A percentile compares a stretch with the other conserved stretches of the same genome.
These are phyloP conservation scores for Hololepta plana DNA, from an alignment of 2,888 invertebrate species.

Conservation along the genomic window DNA sequence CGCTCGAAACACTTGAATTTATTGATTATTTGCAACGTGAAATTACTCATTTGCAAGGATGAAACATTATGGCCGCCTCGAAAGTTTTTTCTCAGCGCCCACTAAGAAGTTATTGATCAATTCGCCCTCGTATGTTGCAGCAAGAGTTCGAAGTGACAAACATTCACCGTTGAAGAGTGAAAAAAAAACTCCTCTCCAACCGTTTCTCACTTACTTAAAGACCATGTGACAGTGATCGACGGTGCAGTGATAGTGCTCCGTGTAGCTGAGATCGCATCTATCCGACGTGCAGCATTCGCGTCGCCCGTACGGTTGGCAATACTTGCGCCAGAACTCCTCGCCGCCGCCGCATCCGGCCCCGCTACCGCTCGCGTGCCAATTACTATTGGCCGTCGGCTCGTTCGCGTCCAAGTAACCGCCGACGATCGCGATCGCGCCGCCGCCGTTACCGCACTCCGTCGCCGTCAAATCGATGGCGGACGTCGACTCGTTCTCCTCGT, in stretches of 20 bases:
- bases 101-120: too few relatives aligned
- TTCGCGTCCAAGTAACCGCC: neutral
- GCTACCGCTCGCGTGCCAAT: neutral
- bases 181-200: too few relatives aligned
- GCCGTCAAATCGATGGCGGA: slow-evolving; percentile 27
- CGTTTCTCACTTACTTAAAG: slow-evolving; percentile 41
- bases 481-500: slow-evolving; percentile 24
- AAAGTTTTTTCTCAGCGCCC: too few relatives aligned
- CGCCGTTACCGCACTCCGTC: slow-evolving; percentile 18
- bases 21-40: too few relatives aligned
- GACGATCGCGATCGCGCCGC: neutral
- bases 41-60: too few relatives aligned
- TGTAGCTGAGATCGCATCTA: slow-evolving; percentile 29
- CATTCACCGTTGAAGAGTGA: too few relatives aligned
- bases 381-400: slow-evolving; percentile 8
- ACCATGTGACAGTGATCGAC: slow-evolving; percentile 59
- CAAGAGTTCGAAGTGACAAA: too few relatives aligned
- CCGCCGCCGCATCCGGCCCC: slow-evolving; percentile 16
- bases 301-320: slow-evolving; percentile 28
- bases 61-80: too few relatives aligned
- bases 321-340: slow-evolving; percentile 39
- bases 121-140: too few relatives aligned
- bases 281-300: slow-evolving; percentile 19
- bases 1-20: too few relatives aligned
- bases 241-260: slow-evolving; percentile 78